These are phyloP conservation scores for Tachystola acroxantha DNA, from an alignment of 2,888 invertebrate species.

Conservation along the genomic window DNA sequence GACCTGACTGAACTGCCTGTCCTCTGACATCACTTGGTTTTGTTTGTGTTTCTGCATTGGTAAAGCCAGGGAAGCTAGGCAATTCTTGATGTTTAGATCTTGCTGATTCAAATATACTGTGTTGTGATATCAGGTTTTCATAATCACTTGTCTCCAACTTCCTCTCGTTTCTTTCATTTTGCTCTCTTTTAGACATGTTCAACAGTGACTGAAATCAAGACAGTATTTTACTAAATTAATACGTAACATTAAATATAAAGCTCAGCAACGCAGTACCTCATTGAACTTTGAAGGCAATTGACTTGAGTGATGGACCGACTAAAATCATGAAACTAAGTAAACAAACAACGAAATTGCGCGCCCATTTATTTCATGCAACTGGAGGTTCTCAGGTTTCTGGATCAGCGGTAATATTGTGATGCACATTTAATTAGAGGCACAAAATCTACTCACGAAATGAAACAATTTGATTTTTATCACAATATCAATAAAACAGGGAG, in stretches of 20 bases:
- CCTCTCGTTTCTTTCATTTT: constrained; percentile 64
- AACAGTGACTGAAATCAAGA: constrained; percentile 26
- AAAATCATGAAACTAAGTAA: constrained; percentile 32
- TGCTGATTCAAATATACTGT: constrained; percentile 68
- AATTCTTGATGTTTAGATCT: constrained; percentile 66
- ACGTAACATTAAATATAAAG: no score
- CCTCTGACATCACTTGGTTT: constrained; percentile 66
- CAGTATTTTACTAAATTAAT: no score
- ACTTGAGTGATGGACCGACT: no score
- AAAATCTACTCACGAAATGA: background rate
- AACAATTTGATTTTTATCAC: background rate
- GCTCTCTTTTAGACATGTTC: constrained; percentile 74
- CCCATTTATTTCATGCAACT: constrained; percentile 18
- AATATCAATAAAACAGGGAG: constrained; percentile 8
- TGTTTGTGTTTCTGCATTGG: constrained; percentile 74
- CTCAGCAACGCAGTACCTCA: no score
- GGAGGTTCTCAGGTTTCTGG: constrained; percentile 7
- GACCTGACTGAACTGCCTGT: constrained; percentile 53
- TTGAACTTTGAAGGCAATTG: no score
- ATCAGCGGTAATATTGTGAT: background rate
- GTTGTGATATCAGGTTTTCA: constrained; percentile 69
- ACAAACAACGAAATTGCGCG: constrained; percentile 72
- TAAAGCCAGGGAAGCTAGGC: constrained; percentile 71
- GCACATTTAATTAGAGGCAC: no score
- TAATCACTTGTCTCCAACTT: constrained; percentile 71